phyloP scores from a whole-genome alignment of 2,113 vertebrate genomes.

The Paraplagusia blochii region DNA sequence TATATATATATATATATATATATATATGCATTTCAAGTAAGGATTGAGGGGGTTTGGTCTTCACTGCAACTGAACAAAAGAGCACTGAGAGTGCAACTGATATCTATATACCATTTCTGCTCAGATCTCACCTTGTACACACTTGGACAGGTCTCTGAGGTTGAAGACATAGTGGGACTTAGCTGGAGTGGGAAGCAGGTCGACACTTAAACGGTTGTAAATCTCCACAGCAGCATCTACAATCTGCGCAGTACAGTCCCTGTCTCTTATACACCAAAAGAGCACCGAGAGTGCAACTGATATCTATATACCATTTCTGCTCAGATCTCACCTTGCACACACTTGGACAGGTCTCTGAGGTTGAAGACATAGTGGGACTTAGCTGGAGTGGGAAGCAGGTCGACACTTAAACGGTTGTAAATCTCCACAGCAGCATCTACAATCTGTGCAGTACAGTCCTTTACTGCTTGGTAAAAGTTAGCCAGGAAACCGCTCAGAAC shows the following conservation, averaged over 20 bases:
- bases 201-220: constrained; percentile 83
- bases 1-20: no score
- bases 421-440: constrained; percentile 86
- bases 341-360: constrained; percentile 86
- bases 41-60: no score
- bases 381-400: constrained; percentile 86
- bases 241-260: constrained; percentile 75
- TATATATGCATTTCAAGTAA: constrained; percentile 4
- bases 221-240: constrained; percentile 86
- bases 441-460: constrained; percentile 74
- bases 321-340: constrained; percentile 79
- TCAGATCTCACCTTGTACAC: constrained; percentile 79
- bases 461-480: constrained; percentile 80
- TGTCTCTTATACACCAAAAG: no score
- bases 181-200: constrained; percentile 86
- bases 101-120: not conserved
- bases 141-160: constrained; percentile 86
- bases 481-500: constrained; percentile 81
- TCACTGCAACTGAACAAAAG: no score
- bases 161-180: constrained; percentile 91
- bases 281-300: no score
- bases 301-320: not conserved
- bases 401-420: constrained; percentile 83
- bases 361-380: constrained; percentile 91
- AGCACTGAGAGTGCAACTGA: no score